Evolutionary conservation across 2,113 vertebrate species (phyloP).

Genomic region (Gavialis gangeticus): DNA sequence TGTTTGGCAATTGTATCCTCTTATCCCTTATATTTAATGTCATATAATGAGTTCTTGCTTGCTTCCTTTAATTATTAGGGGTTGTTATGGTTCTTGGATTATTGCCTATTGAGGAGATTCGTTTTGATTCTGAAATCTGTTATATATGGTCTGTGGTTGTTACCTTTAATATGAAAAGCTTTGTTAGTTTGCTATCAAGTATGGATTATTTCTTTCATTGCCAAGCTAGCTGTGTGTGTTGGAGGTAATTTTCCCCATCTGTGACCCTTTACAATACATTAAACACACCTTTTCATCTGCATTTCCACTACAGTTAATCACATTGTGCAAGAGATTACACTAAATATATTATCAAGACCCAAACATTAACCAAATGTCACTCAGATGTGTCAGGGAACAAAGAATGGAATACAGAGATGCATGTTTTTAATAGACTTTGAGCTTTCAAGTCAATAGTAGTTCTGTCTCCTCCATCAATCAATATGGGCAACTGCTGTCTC

Average conservation of each 20-base stretch:
- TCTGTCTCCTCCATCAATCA: conserved; percentile 35
- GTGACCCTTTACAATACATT: conserved; percentile 71
- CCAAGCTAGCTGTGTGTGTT: conserved; percentile 60
- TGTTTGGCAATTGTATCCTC: neutral
- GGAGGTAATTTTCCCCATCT: conserved; percentile 65
- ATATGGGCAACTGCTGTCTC: neutral
- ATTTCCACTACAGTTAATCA: conserved; percentile 70
- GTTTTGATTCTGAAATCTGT: conserved; percentile 64
- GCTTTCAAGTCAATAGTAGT: conserved; percentile 51
- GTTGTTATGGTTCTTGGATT: neutral
- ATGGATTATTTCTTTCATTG: conserved; percentile 72
- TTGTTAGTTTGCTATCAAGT: conserved; percentile 29
- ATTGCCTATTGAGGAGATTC: conserved; percentile 15
- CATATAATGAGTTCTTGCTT: neutral
- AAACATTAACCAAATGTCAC: conserved; percentile 68
- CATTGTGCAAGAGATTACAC: conserved; percentile 55
- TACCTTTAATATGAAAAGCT: conserved; percentile 33
- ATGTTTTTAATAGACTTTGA: conserved; percentile 50
- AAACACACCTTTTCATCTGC: conserved; percentile 66
- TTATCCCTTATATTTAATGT: neutral
- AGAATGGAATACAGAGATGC: conserved; percentile 25
- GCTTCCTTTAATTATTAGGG: neutral
- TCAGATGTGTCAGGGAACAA: conserved; percentile 61
- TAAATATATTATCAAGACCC: conserved; percentile 63
- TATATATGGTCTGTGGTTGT: conserved; percentile 17